Conservation (phyloP, 2,113 vertebrate species). For the Mohoua ochrocephala region DNA sequence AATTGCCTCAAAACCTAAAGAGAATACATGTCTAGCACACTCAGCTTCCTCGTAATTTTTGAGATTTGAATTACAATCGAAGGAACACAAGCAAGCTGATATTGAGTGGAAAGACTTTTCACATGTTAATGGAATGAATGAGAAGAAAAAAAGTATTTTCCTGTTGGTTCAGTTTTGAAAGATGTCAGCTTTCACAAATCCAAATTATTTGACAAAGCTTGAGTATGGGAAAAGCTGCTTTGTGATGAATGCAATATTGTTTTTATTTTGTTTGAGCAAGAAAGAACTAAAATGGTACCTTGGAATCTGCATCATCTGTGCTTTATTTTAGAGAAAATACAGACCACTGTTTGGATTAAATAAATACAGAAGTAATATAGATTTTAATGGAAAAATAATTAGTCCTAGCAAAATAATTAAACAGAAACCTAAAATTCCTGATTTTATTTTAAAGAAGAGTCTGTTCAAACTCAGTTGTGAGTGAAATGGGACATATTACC, state of each 20-base stretch:
- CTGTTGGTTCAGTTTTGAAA: background rate
- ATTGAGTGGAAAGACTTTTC: background rate
- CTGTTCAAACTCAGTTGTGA: background rate
- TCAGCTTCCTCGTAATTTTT: background rate
- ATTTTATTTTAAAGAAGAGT: background rate
- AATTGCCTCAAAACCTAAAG: background rate
- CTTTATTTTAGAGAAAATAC: background rate
- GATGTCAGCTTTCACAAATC: background rate
- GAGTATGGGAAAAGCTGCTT: background rate
- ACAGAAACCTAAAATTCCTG: background rate
- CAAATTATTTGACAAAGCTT: background rate
- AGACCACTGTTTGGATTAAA: background rate
- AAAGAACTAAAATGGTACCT: background rate
- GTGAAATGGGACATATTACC: background rate
- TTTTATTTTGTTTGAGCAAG: background rate
- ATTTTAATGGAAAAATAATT: background rate
- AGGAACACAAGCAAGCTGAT: background rate
- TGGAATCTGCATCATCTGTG: background rate
- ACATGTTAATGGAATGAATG: background rate
- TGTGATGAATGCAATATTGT: background rate
- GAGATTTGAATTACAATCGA: background rate
- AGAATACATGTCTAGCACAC: background rate
- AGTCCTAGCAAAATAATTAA: background rate
- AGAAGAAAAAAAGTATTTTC: background rate
- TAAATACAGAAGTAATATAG: background rate